Conservation (phyloP, 1,140 invertebrate genomes). For the Caenorhabditis remanei region DNA sequence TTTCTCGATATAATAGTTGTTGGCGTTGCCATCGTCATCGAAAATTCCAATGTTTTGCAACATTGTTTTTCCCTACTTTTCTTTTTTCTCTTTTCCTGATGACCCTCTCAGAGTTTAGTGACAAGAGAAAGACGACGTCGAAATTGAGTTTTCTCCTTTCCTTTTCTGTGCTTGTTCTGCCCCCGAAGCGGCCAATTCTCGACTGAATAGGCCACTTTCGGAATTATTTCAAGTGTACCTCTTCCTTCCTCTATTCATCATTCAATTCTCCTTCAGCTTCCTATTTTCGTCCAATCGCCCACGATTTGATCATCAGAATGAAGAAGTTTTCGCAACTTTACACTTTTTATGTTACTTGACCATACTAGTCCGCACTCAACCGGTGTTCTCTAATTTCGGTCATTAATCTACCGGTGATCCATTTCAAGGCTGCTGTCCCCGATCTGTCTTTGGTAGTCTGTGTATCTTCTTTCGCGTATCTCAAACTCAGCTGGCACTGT, state of each 20-base stretch:
- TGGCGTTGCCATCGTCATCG: too few relatives aligned
- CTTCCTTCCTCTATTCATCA: slow-evolving; percentile 51
- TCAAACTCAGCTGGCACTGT: neutral
- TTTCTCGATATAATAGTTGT: too few relatives aligned
- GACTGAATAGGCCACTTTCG: slow-evolving; percentile 53
- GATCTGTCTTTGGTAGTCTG: slow-evolving; percentile 3
- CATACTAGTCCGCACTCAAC: neutral
- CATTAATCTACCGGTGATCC: slow-evolving; percentile 38
- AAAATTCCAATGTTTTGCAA: too few relatives aligned
- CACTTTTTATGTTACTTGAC: too few relatives aligned
- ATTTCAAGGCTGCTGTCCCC: slow-evolving; percentile 26
- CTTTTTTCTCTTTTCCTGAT: slow-evolving; percentile 1
- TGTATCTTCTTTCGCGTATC: neutral
- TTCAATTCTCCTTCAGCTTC: slow-evolving; percentile 35
- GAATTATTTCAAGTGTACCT: slow-evolving; percentile 51
- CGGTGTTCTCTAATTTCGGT: slow-evolving; percentile 39
- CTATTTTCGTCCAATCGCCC: neutral
- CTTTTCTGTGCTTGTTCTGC: slow-evolving; percentile 41
- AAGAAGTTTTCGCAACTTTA: neutral
- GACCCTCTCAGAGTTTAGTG: slow-evolving; percentile 11
- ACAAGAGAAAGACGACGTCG: slow-evolving; percentile 21
- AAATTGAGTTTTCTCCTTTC: slow-evolving; percentile 50
- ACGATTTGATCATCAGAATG: slow-evolving; percentile 38
- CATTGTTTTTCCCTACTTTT: neutral
- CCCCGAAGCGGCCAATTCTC: slow-evolving; percentile 47